Conservation (phyloP, 2,888 invertebrate genomes). For the Alitta virens region DNA sequence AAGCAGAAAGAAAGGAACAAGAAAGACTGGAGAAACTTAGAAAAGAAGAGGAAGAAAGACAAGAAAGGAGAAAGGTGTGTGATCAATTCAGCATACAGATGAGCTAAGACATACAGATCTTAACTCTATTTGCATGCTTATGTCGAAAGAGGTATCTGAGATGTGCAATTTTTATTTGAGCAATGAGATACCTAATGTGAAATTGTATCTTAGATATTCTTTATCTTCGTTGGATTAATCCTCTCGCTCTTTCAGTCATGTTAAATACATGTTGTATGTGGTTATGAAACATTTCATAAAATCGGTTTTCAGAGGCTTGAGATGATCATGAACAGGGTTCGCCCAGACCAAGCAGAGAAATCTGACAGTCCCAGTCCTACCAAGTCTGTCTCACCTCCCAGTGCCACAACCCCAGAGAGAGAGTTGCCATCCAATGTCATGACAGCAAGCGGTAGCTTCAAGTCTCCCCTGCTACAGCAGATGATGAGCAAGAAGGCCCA, state of each 20-base stretch:
- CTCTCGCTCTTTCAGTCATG: too few species aligned
- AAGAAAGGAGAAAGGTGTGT: conserved; percentile 77
- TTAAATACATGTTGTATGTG: not conserved
- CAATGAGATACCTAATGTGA: too few species aligned
- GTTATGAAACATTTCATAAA: too few species aligned
- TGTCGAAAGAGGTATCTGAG: too few species aligned
- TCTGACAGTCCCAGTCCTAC: conserved; percentile 21
- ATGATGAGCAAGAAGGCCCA: conserved; percentile 27
- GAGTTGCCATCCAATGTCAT: not conserved
- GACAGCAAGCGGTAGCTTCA: conserved; percentile 37
- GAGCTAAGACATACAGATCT: too few species aligned
- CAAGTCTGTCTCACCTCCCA: conserved; percentile 9
- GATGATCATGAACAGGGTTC: conserved; percentile 54
- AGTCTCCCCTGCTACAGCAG: conserved; percentile 47
- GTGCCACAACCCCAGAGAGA: conserved; percentile 4
- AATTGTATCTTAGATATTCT: too few species aligned
- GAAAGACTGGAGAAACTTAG: conserved; percentile 80
- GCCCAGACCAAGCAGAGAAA: conserved; percentile 28
- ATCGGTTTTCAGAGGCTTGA: conserved; percentile 44
- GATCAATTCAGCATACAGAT: too few species aligned
- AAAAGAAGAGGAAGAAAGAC: conserved; percentile 84
- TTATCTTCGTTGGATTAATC: too few species aligned
- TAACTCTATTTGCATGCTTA: too few species aligned
- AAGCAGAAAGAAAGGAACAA: conserved; percentile 65
- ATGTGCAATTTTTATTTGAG: too few species aligned